These are phyloP conservation scores for Drosophila stalkeri DNA, from an alignment of 2,888 invertebrate species.

Conservation along the genomic window DNA sequence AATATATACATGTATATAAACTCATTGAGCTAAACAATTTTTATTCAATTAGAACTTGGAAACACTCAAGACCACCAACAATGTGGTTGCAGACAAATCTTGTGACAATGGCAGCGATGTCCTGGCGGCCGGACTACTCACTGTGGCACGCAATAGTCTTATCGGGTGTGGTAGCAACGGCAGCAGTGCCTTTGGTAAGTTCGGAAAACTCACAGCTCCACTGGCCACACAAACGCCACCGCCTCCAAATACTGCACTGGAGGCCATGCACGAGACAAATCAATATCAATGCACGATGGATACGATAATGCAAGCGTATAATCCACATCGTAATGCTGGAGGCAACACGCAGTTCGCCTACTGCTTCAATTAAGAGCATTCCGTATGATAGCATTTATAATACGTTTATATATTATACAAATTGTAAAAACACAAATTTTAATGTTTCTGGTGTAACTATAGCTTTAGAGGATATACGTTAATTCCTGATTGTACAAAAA, in stretches of 20 bases:
- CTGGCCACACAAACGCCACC: slow-evolving; percentile 31
- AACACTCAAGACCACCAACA: slow-evolving; percentile 54
- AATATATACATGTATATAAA: slow-evolving; percentile 45
- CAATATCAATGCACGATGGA: slow-evolving; percentile 81
- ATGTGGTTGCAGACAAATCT: slow-evolving; percentile 50
- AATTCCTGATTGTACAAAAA: slow-evolving; percentile 78
- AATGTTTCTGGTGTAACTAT: slow-evolving; percentile 46
- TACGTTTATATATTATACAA: slow-evolving; percentile 2
- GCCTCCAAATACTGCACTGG: slow-evolving; percentile 26
- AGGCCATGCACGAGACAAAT: slow-evolving; percentile 56
- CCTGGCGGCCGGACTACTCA: slow-evolving; percentile 50
- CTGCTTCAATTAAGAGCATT: slow-evolving; percentile 65
- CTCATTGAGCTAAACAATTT: background rate
- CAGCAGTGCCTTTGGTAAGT: slow-evolving; percentile 63
- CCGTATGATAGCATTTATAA: background rate
- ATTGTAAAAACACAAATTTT: slow-evolving; percentile 31
- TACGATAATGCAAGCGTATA: slow-evolving; percentile 82
- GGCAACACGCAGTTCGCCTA: slow-evolving; percentile 74
- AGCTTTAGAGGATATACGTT: slow-evolving; percentile 46
- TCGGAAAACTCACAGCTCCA: slow-evolving; percentile 51
- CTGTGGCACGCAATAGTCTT: slow-evolving; percentile 47
- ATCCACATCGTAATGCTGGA: slow-evolving; percentile 74
- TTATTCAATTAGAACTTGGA: slow-evolving; percentile 56
- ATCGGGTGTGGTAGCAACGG: slow-evolving; percentile 35
- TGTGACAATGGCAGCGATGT: slow-evolving; percentile 64